Percentiles rank a stretch among this genome's conserved stretches.
phyloP scores from a whole-genome alignment of 2,113 vertebrate genomes.

The Crotalus viridis region DNA sequence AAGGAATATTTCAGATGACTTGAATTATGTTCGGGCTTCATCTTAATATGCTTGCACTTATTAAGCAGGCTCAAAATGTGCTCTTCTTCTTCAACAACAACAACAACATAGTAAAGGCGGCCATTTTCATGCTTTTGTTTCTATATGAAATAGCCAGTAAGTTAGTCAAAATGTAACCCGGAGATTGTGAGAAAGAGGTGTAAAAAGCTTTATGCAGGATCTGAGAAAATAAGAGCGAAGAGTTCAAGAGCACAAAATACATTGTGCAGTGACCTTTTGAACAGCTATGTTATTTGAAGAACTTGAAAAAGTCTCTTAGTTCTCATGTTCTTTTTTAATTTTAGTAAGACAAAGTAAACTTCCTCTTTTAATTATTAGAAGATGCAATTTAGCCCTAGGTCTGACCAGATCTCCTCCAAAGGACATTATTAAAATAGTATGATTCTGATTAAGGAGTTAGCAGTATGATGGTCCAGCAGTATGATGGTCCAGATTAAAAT shows the following conservation, averaged over 20 bases:
- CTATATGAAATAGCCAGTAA: background rate
- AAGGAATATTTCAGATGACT: background rate
- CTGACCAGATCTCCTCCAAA: background rate
- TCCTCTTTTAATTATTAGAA: slow-evolving; percentile 20
- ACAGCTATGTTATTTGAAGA: slow-evolving; percentile 7
- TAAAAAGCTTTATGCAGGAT: background rate
- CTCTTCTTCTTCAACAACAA: accelerated
- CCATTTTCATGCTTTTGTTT: background rate
- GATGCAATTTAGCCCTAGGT: slow-evolving; percentile 26
- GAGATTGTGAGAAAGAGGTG: background rate
- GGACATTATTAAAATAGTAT: background rate
- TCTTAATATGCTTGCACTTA: background rate
- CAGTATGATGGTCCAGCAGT: background rate
- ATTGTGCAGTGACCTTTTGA: slow-evolving; percentile 14
- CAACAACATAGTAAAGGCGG: background rate
- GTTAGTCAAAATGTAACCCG: slow-evolving; percentile 26
- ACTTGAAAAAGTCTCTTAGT: slow-evolving; percentile 14
- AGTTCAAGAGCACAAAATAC: slow-evolving; percentile 19
- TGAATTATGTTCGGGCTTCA: background rate
- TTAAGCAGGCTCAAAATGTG: background rate
- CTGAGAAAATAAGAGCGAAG: slow-evolving; percentile 6
- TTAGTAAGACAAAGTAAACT: slow-evolving; percentile 20
- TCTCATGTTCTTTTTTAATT: background rate
- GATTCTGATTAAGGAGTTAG: background rate
- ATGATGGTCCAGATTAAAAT: background rate